Evolutionary conservation across 1,140 invertebrate genomes (phyloP), one percentile per base, ranked within the genome.

Genomic region (Trypoxylus dichotomus): DNA sequence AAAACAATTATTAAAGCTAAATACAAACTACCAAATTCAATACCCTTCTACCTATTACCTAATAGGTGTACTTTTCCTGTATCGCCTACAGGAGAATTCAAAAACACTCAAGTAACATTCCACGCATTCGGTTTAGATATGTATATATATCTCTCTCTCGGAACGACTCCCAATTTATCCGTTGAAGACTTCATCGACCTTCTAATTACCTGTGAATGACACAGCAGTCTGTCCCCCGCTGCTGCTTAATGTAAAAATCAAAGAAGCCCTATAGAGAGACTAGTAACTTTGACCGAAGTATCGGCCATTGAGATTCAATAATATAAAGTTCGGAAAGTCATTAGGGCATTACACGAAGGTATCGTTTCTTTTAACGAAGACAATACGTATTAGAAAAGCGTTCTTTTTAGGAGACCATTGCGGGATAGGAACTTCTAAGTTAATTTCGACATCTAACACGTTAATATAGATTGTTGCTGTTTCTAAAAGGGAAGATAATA

Each of bases 121-220:
- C 10, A 8, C 32, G 32, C 10, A 37, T 37, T n/a, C n/a, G n/a
- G n/a, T n/a, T n/a, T n/a, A n/a, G 32, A 37, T 37, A 37, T 7
- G 32, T 37, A 37, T 37, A 8, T 37, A 37, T 7, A 37, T 7
- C n/a, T 37, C 19, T 54, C 19, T 54, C 47, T n/a, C 19, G 47
- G 19, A 54, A 54, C 19, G 47, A 54, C 19, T 54, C 47, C 47
- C 47, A 54, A 54, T 54, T 54, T 54, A 54, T 19, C 19, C 15
- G 47, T 54, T 54, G 47, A 54, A 54, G 47, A 19, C 47, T 54
- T 54, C 47, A 54, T 54, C 47, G 15, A 15, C 19, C 15, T 19
- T 19, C 47, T 54, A 54, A 54, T 54, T 54, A 54, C 47, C 47
- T 54, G 47, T 54, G 47, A 54, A 54, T 54, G 47, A 54, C 47